A percentile compares a stretch with the other conserved stretches of the same genome.
Conservation (phyloP, 53 echinoderm and acorn worm genomes). For the Hippasteria phrygiana region DNA sequence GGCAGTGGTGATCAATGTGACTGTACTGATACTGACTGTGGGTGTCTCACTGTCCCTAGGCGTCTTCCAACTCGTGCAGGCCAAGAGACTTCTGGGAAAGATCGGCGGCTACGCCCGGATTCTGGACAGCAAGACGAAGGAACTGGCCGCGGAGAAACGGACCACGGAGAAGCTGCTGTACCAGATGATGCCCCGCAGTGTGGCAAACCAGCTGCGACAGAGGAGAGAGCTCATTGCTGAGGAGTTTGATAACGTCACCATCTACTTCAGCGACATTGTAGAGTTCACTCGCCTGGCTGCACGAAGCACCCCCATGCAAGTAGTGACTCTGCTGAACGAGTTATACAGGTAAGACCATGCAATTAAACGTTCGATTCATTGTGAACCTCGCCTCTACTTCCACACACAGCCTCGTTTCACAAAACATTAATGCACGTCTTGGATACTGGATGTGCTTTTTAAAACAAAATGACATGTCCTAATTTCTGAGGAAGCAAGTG, state of each 20-base stretch:
- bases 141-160: conserved; percentile 75
- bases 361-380: no score
- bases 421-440: no score
- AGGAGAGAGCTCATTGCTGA: conserved; percentile 78
- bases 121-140: conserved; percentile 72
- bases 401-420: no score
- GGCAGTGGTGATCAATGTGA: conserved; percentile 48
- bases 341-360: conserved; percentile 33
- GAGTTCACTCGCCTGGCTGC: conserved; percentile 82
- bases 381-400: no score
- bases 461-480: no score
- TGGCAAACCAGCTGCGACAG: conserved; percentile 78
- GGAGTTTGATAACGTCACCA: conserved; percentile 81
- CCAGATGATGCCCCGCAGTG: conserved; percentile 81
- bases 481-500: no score
- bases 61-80: conserved; percentile 68
- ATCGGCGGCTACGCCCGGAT: conserved; percentile 65
- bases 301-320: conserved; percentile 75
- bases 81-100: conserved; percentile 55
- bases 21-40: conserved; percentile 57
- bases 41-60: conserved; percentile 70
- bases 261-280: conserved; percentile 94
- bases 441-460: no score
- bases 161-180: conserved; percentile 76
- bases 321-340: conserved; percentile 78